These are phyloP conservation scores for Epinephelus awoara DNA, from an alignment of 2,797 vertebrate genomes.

Conservation along the genomic window DNA sequence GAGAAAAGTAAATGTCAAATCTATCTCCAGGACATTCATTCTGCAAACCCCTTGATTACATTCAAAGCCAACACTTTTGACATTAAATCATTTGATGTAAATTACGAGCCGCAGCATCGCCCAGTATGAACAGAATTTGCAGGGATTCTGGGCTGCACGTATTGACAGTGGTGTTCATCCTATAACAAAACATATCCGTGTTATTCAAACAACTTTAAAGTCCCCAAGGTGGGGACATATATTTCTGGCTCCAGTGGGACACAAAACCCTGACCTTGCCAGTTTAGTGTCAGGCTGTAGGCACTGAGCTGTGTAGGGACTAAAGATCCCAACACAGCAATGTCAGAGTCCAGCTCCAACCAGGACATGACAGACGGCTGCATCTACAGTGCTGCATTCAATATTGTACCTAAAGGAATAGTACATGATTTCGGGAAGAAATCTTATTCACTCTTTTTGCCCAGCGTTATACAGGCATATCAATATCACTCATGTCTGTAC, in stretches of 20 bases:
- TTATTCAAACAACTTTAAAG: constrained; percentile 1
- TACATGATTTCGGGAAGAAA: background rate
- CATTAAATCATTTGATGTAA: background rate
- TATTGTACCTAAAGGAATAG: background rate
- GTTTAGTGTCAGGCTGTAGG: constrained; percentile 19
- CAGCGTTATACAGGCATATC: background rate
- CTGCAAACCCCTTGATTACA: background rate
- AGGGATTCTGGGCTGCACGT: background rate
- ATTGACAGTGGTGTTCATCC: background rate
- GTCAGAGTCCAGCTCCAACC: constrained; percentile 2
- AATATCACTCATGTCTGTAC: background rate
- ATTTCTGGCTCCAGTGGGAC: constrained; percentile 22
- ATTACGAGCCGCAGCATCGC: background rate
- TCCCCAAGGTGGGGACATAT: background rate
- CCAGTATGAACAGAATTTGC: background rate
- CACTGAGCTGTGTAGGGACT: constrained; percentile 18
- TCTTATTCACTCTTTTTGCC: no score
- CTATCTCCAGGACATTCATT: background rate
- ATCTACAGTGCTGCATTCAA: background rate
- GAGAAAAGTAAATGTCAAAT: background rate
- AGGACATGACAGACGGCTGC: background rate
- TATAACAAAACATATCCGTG: background rate
- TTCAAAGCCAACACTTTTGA: no score
- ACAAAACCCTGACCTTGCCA: constrained; percentile 31
- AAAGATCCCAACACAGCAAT: background rate